These are phyloP conservation scores for Lepidochrysops patricia DNA, from an alignment of 2,888 invertebrate genomes.

Conservation along the genomic window DNA sequence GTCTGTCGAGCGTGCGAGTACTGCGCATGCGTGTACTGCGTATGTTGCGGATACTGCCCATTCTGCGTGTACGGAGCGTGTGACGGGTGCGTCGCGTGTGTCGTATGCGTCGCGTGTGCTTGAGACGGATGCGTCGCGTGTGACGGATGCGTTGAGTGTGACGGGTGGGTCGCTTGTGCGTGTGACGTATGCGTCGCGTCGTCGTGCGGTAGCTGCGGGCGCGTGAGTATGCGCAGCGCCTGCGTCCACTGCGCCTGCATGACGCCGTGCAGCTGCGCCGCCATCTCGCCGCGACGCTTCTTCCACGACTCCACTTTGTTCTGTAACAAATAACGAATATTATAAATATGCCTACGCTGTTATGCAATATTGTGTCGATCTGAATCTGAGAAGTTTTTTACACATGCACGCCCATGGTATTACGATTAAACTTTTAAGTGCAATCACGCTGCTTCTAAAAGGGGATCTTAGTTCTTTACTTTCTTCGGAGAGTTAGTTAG, in stretches of 20 bases:
- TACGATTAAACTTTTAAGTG: too few relatives aligned
- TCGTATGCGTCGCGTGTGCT: neutral
- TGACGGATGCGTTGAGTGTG: neutral
- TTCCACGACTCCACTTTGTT: slow-evolving; percentile 55
- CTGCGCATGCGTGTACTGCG: neutral
- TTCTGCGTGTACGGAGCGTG: neutral
- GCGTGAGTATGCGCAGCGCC: slow-evolving; percentile 79
- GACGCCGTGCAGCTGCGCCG: slow-evolving; percentile 82
- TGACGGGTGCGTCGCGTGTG: neutral
- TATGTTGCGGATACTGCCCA: neutral
- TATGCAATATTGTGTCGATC: too few relatives aligned
- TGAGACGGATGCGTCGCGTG: neutral
- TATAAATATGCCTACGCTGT: too few relatives aligned
- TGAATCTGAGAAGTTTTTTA: too few relatives aligned
- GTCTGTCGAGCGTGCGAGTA: neutral
- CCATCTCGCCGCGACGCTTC: slow-evolving; percentile 77
- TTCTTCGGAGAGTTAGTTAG: too few relatives aligned
- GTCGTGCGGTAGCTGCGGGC: slow-evolving; percentile 19
- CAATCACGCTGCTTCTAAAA: too few relatives aligned
- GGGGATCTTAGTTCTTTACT: too few relatives aligned
- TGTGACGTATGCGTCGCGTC: neutral
- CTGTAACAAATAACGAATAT: slow-evolving; percentile 30
- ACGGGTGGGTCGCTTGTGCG: neutral
- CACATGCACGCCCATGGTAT: too few relatives aligned
- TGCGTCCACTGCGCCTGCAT: slow-evolving; percentile 90